A percentile compares a stretch with the other conserved stretches of the same genome.
phyloP scores from a whole-genome alignment of 2,888 invertebrate genomes.

The Blastobasis lacticolella region DNA sequence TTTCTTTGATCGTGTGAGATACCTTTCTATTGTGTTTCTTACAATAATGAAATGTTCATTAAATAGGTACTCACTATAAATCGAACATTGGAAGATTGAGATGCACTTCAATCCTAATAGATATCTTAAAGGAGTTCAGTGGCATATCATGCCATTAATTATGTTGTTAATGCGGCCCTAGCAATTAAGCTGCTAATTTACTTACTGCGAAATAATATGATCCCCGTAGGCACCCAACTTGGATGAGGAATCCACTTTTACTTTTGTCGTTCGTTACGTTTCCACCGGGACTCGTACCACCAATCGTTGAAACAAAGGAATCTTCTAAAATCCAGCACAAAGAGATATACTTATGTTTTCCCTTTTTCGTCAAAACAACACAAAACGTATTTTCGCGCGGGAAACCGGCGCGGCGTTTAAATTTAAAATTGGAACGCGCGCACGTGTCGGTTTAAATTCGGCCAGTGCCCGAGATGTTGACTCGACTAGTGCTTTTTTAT shows the following conservation, averaged over 20 bases:
- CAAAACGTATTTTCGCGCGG: conserved; percentile 21
- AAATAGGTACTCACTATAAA: no score
- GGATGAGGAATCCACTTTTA: neutral
- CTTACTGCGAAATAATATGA: conserved; percentile 25
- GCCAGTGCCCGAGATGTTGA: conserved; percentile 8
- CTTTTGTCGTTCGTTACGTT: neutral
- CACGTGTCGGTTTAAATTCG: conserved; percentile 9
- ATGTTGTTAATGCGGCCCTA: neutral
- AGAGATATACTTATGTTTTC: neutral
- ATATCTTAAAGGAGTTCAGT: no score
- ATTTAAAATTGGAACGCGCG: conserved; percentile 46
- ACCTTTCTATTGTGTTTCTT: no score
- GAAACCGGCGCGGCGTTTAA: conserved; percentile 27
- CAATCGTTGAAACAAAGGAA: neutral
- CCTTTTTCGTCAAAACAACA: conserved; percentile 14
- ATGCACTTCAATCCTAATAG: no score
- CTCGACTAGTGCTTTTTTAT: conserved; percentile 12
- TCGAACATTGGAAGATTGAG: no score
- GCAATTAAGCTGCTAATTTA: conserved; percentile 10
- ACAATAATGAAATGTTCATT: no score
- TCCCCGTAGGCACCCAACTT: conserved; percentile 23
- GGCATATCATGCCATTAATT: no score
- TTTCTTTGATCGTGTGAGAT: no score
- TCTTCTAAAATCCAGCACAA: conserved; percentile 1
- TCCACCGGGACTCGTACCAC: conserved; percentile 1